A percentile compares a stretch with the other conserved stretches of the same genome.
These are phyloP conservation scores for Lindbergichthys nudifrons DNA, from an alignment of 2,797 vertebrate species.

Conservation along the genomic window DNA sequence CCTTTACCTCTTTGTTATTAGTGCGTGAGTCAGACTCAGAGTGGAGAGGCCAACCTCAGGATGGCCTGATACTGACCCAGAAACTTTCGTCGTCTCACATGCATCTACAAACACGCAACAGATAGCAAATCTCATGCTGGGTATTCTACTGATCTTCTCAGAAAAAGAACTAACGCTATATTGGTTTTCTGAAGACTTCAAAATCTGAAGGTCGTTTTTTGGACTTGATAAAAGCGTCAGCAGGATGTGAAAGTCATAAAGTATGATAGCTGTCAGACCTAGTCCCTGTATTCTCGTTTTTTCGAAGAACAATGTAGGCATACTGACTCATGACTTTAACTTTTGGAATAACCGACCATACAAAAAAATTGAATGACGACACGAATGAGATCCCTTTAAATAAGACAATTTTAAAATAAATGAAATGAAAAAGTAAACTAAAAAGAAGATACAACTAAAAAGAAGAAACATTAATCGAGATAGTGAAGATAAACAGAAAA, in stretches of 20 bases:
- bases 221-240: background rate
- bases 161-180: constrained; percentile 9
- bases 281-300: background rate
- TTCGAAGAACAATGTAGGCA: background rate
- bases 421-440: background rate
- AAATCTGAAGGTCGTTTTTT: constrained; percentile 7
- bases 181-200: constrained; percentile 12
- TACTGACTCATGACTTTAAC: background rate
- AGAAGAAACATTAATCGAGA: background rate
- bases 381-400: background rate
- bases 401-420: background rate
- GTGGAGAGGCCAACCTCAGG: constrained; percentile 37
- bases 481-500: background rate
- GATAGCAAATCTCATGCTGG: constrained; percentile 22
- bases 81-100: constrained; percentile 38
- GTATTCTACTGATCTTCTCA: constrained; percentile 22
- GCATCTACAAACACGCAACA: constrained; percentile 29
- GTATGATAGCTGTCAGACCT: background rate
- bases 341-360: background rate
- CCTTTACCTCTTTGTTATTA: constrained; percentile 48
- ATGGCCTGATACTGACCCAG: constrained; percentile 51
- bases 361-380: no score
- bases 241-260: background rate
- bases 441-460: background rate
- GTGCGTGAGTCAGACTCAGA: constrained; percentile 36